Base-by-base conservation (phyloP, 2,888 invertebrate species). In the Dasypogon diadema region DNA sequence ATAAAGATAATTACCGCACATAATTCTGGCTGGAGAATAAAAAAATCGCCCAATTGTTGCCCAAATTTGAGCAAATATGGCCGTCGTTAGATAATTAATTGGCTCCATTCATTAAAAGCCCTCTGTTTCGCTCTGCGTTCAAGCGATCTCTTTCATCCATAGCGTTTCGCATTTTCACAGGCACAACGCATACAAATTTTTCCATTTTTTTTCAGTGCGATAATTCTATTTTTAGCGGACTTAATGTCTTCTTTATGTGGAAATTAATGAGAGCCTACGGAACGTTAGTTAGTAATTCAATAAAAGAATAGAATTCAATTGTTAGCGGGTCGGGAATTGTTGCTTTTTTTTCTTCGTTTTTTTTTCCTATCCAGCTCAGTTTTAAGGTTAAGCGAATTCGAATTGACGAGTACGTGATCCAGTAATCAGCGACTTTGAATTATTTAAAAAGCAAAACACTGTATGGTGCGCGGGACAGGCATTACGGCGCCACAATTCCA, bases 51-150 rank as follows among this genome's bases (percentile, higher is more conserved):
- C 65, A 48, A 26, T 48, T 48, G 24, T 68, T 48, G 26, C 65
- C 65, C 65, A 68, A 68, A 68, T 68, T 68, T 68, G 46, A 26
- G 65, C 65, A 68, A 68, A 46, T 68, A 48, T 48, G 65, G 46
- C 48, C 48, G 65, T 48, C 65, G 48, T 24, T 26, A 34, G 48
- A 14, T 68, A 68, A 68, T 68, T 68, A 68, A 68, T 68, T 68
- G 24, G 65, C 26, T 48, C 14, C 65, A 68, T 68, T 68, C 48
- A 68, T 68, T 68, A 68, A 37, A 16, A 18, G 37, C 21, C 16
- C 37, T 21, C 60, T 37, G 37, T 21, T 12, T 12, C 2, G 42
- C 12, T 42, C 2, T 42, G 8, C 3, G n/a, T 42, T n/a, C 6
- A 42, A 42, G 16, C 37, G 34, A 16, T 37, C 60, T 37, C 60